These are phyloP conservation scores for Micrasema longulum DNA, from an alignment of 1,140 invertebrate species.

Conservation along the genomic window DNA sequence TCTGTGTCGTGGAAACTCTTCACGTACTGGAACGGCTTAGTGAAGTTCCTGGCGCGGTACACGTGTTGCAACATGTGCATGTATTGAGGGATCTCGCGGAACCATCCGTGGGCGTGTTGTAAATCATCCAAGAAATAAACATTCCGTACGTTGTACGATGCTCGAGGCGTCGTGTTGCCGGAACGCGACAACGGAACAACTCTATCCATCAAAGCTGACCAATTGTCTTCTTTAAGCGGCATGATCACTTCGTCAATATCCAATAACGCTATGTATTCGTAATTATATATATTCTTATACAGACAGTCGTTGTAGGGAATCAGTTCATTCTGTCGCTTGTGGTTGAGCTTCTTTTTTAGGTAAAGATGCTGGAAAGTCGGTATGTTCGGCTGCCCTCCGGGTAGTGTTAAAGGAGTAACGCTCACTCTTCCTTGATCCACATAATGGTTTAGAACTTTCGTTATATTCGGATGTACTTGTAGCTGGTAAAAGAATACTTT, in stretches of 20 bases:
- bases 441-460: constrained; percentile 88
- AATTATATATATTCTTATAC: constrained; percentile 92
- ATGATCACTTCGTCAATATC: constrained; percentile 97
- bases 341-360: constrained; percentile 88
- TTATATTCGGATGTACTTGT: constrained; percentile 91
- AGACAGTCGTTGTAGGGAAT: constrained; percentile 98
- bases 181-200: constrained; percentile 79
- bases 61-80: constrained; percentile 96
- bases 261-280: constrained; percentile 89
- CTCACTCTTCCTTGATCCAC: constrained; percentile 80
- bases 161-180: constrained; percentile 78
- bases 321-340: constrained; percentile 94
- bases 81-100: constrained; percentile 87
- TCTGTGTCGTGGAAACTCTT: constrained; percentile 96
- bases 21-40: constrained; percentile 92
- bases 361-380: constrained; percentile 90
- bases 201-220: constrained; percentile 84
- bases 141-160: constrained; percentile 92
- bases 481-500: constrained; percentile 94
- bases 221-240: constrained; percentile 82
- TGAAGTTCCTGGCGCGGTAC: constrained; percentile 90
- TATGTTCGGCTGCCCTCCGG: constrained; percentile 91
- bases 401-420: constrained; percentile 88
- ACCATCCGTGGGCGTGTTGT: constrained; percentile 83
- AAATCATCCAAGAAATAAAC: constrained; percentile 96